Percentiles rank a stretch among this genome's conserved stretches.
Conservation (phyloP, 2,113 vertebrate genomes). For the Eleginops maclovinus region DNA sequence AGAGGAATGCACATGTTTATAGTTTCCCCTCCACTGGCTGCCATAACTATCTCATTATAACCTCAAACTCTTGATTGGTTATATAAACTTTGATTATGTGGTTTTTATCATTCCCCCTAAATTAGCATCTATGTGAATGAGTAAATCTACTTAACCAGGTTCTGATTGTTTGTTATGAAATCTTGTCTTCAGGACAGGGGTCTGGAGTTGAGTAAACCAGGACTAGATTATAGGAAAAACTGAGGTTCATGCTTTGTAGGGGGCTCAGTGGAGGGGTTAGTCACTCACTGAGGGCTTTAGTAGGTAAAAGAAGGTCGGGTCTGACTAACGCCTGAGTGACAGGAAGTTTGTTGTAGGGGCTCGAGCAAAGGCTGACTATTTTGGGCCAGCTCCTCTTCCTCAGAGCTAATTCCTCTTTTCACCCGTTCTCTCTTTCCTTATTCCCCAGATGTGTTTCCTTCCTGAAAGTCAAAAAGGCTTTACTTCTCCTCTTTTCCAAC, state of each 20-base stretch:
- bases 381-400: conserved; percentile 74
- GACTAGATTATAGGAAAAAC: conserved; percentile 52
- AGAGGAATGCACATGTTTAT: conserved; percentile 59
- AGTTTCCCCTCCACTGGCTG: background rate
- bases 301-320: conserved; percentile 29
- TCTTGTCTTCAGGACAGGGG: background rate
- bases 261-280: conserved; percentile 55
- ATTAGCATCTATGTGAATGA: no score
- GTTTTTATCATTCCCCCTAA: background rate
- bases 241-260: conserved; percentile 53
- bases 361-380: conserved; percentile 71
- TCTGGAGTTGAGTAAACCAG: conserved; percentile 41
- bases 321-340: conserved; percentile 75
- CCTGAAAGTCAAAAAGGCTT: conserved; percentile 81
- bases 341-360: conserved; percentile 56
- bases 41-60: no score
- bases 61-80: background rate
- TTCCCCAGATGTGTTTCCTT: conserved; percentile 83
- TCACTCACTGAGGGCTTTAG: conserved; percentile 47
- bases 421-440: conserved; percentile 79
- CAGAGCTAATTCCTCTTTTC: conserved; percentile 80
- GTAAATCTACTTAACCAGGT: no score
- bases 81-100: background rate
- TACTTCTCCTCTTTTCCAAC: conserved; percentile 81
- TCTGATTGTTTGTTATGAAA: no score